Percentiles rank a stretch among this genome's conserved stretches.
phyloP scores from a whole-genome alignment of 2,888 invertebrate genomes.

The Drosophila falleni region DNA sequence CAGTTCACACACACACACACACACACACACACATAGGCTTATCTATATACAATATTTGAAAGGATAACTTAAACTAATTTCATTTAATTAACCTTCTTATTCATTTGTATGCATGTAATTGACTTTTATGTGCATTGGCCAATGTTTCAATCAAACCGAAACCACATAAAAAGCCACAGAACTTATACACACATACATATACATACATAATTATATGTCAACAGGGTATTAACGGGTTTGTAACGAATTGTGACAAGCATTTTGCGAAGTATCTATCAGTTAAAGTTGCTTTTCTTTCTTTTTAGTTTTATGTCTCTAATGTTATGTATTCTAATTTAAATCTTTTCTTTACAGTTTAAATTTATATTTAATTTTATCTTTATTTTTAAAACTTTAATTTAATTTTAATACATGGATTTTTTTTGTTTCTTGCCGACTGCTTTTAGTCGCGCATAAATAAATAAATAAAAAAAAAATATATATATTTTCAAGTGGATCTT shows the following conservation, averaged over 20 bases:
- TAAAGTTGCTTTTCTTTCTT: neutral
- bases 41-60: slow-evolving; percentile 6
- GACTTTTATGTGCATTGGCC: slow-evolving; percentile 52
- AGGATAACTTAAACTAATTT: slow-evolving; percentile 55
- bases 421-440: too few relatives aligned
- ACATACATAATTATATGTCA: slow-evolving; percentile 4
- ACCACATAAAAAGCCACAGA: slow-evolving; percentile 26
- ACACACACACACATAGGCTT: slow-evolving; percentile 11
- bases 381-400: too few relatives aligned
- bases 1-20: slow-evolving; percentile 22
- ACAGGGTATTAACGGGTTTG: neutral
- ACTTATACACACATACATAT: neutral
- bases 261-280: neutral
- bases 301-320: neutral
- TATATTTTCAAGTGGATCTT: too few relatives aligned
- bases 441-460: too few relatives aligned
- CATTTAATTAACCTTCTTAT: slow-evolving; percentile 64
- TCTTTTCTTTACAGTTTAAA: too few relatives aligned
- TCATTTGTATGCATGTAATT: slow-evolving; percentile 54
- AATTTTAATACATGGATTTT: too few relatives aligned
- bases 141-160: slow-evolving; percentile 71
- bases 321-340: neutral
- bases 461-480: too few relatives aligned
- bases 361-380: too few relatives aligned
- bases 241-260: neutral